Percentiles rank a stretch among this genome's conserved stretches.
Evolutionary conservation across 2,113 vertebrate species (phyloP).

Genomic region (Corythaixoides concolor): DNA sequence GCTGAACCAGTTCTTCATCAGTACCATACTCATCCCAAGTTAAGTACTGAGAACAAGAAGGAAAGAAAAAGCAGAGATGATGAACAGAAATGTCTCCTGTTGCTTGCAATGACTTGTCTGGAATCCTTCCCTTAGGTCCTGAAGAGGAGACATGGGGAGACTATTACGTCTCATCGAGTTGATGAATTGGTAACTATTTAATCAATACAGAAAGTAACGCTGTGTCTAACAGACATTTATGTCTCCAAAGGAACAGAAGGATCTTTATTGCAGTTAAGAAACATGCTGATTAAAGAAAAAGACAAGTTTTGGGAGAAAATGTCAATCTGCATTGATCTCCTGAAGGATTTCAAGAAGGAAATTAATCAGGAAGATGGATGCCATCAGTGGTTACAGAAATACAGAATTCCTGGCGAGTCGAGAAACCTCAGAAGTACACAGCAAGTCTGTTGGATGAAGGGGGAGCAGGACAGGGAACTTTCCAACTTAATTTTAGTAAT

Average conservation of each 20-base stretch:
- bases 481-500: not conserved
- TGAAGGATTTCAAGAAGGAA: conserved; percentile 18
- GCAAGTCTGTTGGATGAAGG: not conserved
- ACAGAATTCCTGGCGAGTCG: not conserved
- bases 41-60: not conserved
- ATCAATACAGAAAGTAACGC: conserved; percentile 13
- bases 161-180: not conserved
- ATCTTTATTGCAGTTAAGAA: conserved; percentile 21
- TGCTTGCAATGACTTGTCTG: not conserved
- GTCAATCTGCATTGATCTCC: conserved; percentile 28
- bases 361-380: conserved; percentile 26
- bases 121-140: not conserved
- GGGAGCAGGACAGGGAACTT: not conserved
- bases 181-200: conserved; percentile 42
- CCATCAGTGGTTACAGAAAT: not conserved
- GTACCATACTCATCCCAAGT: not conserved
- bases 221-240: not conserved
- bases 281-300: conserved; percentile 7
- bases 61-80: not conserved
- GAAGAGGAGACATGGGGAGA: not conserved
- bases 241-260: not conserved
- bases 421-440: not conserved
- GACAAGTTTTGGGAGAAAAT: conserved; percentile 21
- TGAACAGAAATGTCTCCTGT: not conserved
- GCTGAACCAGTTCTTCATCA: not conserved